Evolutionary conservation across 2,113 vertebrate species (phyloP), one percentile per base, ranked within the genome.

Genomic region (Phylloscopus trochilus): DNA sequence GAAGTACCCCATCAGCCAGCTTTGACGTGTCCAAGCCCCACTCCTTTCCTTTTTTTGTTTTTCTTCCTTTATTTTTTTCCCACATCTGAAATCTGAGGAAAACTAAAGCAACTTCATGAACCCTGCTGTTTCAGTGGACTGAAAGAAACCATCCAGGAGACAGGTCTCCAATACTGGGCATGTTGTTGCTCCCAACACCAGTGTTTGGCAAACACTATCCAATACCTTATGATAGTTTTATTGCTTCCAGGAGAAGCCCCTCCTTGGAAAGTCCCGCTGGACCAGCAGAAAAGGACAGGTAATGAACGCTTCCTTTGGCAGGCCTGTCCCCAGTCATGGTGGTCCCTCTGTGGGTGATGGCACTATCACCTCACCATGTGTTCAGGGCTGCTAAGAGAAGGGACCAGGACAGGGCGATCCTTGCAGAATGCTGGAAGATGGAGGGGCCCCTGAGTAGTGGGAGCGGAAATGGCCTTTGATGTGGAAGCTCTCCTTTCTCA

Each of bases 381-480:
- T 19, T 63, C 5, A 13, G 41, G 43, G 55, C 76, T 80, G 59
- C 1, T 2, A 28, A 23, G 17, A 63, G 11, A 84, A 70, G 9
- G 37, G 33, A 79, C 53, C 41, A 70, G 53, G 82, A 66, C 0
- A 22, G 62, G 82, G 53, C 0, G 1, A 69, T 87, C 69, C 33
- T 35, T 69, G 51, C 51, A 80, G 82, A 62, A 70, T 59, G 44
- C 59, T 68, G 59, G 63, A 86, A 92, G 51, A 67, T 52, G 67
- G 84, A 96, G 82, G 47, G 87, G 90, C 72, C 94, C 28, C 85
- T 0, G 6, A 90, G 95, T 85, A 85, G 90, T 7, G 10, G 72
- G 95, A 96, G 85, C 9, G 11, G 93, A 96, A 96, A 83, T 1
- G 1, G 83, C 64, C 92, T 96, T 96, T 97, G 96, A 96, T 95